A percentile compares a stretch with the other conserved stretches of the same genome.
phyloP scores from a whole-genome alignment of 2,797 vertebrate genomes.

The Propithecus deckenii region DNA sequence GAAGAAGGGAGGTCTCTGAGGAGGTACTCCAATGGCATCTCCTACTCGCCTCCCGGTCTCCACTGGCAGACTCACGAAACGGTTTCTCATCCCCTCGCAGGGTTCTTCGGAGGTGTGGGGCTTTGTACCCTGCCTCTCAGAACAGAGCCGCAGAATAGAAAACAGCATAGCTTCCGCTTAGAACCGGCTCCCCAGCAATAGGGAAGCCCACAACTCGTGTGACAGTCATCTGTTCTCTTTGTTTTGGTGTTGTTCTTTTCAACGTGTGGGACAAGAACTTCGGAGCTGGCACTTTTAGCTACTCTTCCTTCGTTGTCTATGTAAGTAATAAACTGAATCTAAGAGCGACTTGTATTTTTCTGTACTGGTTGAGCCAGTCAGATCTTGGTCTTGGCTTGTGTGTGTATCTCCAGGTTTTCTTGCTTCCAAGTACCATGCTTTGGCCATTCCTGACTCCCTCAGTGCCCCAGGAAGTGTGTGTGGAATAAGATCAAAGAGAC shows the following conservation, averaged over 20 bases:
- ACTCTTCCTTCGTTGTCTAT: neutral
- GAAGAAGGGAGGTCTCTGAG: neutral
- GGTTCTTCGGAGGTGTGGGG: neutral
- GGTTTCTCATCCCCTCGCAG: neutral
- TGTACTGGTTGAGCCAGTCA: neutral
- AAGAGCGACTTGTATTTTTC: neutral
- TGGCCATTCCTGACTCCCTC: neutral
- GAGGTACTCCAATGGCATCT: neutral
- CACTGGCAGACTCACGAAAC: neutral
- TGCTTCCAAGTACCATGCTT: neutral
- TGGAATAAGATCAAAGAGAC: neutral
- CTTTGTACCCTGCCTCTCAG: neutral
- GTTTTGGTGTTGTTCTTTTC: neutral
- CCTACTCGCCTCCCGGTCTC: neutral
- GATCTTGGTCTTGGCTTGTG: neutral
- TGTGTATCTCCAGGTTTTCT: neutral
- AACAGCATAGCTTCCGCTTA: neutral
- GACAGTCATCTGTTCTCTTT: neutral
- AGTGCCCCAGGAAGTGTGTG: neutral
- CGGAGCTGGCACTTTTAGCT: neutral
- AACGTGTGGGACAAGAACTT: neutral
- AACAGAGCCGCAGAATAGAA: neutral
- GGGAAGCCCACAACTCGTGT: neutral
- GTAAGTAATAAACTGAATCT: neutral
- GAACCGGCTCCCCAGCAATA: neutral